Evolutionary conservation across 2,888 invertebrate species (phyloP).

Genomic region (Crepidodera aurea): DNA sequence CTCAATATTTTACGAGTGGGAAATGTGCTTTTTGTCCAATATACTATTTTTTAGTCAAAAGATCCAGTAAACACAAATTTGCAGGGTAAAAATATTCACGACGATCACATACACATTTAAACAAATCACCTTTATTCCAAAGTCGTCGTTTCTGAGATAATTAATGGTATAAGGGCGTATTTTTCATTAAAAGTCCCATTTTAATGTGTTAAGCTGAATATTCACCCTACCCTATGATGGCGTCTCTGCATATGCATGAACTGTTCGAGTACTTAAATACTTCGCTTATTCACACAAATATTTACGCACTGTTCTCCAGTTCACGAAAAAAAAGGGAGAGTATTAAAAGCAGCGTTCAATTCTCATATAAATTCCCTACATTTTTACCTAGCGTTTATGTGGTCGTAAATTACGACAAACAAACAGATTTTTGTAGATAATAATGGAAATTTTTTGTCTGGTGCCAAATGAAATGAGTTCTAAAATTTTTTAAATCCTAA

Average conservation of each 20-base stretch:
- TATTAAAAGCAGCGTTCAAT: neutral
- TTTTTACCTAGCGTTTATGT: no score
- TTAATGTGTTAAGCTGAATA: conserved; percentile 8
- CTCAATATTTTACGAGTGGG: no score
- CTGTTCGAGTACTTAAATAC: conserved; percentile 7
- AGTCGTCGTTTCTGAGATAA: neutral
- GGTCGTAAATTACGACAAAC: no score
- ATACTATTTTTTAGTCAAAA: no score
- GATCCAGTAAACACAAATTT: no score
- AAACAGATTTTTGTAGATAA: neutral
- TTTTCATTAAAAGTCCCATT: neutral
- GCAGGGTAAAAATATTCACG: neutral
- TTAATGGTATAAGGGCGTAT: neutral
- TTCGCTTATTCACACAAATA: conserved; percentile 2
- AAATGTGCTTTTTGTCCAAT: no score
- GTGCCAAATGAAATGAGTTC: no score
- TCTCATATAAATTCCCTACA: neutral
- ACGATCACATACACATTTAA: neutral
- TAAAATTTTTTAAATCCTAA: no score
- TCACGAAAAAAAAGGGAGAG: neutral
- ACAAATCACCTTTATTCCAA: neutral
- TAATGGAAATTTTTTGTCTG: neutral
- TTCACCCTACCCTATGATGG: neutral
- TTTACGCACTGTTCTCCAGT: neutral
- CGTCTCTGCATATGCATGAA: conserved; percentile 6